A percentile compares a stretch with the other conserved stretches of the same genome.
Conservation (phyloP, 2,888 invertebrate species). For the Parnassius glacialis region DNA sequence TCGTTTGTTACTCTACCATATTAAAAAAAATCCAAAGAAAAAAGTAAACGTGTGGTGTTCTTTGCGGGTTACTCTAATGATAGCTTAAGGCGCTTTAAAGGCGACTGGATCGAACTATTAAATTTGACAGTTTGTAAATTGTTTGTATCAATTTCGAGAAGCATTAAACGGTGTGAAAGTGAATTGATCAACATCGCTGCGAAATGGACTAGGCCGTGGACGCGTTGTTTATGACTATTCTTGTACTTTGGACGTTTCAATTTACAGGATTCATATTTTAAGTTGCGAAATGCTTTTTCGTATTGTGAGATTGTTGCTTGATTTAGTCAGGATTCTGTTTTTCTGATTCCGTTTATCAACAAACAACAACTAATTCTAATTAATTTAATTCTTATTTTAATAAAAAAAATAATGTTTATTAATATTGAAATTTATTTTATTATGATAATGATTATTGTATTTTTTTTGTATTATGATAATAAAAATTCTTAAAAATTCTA, state of each 20-base stretch:
- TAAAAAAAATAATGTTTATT: too few relatives aligned
- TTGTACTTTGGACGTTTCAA: background rate
- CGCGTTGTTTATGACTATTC: background rate
- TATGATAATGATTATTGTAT: too few relatives aligned
- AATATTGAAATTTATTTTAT: too few relatives aligned
- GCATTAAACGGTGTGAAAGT: slow-evolving; percentile 17
- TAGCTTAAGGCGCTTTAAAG: slow-evolving; percentile 13
- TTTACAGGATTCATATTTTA: background rate
- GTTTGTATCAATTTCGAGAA: slow-evolving; percentile 15
- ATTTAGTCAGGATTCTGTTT: too few relatives aligned
- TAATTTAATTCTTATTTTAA: too few relatives aligned
- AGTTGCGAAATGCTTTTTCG: background rate
- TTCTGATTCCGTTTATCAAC: too few relatives aligned
- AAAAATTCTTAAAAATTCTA: too few relatives aligned
- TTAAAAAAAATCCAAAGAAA: background rate
- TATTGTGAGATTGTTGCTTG: too few relatives aligned
- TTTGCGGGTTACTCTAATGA: slow-evolving; percentile 8
- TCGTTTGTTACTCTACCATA: too few relatives aligned
- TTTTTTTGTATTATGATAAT: too few relatives aligned
- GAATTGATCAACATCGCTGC: slow-evolving; percentile 15
- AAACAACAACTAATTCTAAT: too few relatives aligned
- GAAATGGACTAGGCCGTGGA: background rate
- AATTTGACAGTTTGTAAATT: slow-evolving; percentile 21
- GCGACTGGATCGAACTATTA: slow-evolving; percentile 7
- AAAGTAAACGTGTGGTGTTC: background rate